Percentiles rank a stretch among this genome's conserved stretches.
Evolutionary conservation across 2,113 vertebrate genomes (phyloP).

Genomic region (Mormyrus iriodes): DNA sequence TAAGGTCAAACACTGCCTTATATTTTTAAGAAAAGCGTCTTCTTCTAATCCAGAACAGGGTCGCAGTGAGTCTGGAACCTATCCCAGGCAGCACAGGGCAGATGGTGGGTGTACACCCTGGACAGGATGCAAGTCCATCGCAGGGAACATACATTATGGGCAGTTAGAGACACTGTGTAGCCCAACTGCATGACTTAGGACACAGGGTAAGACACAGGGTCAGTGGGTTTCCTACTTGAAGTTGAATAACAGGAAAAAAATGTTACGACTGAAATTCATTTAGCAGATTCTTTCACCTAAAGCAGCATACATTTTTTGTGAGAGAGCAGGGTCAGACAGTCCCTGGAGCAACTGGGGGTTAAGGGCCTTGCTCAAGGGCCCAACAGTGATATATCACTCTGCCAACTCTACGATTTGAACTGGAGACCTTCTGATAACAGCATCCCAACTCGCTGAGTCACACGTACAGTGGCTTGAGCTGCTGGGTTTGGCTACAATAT

Average conservation of each 20-base stretch:
- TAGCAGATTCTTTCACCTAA: background rate
- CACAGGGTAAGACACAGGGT: background rate
- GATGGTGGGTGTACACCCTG: background rate
- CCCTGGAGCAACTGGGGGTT: background rate
- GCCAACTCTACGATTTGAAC: background rate
- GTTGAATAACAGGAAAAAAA: background rate
- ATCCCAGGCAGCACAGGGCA: background rate
- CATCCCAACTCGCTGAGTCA: background rate
- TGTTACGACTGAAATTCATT: background rate
- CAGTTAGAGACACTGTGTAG: background rate
- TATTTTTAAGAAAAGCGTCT: background rate
- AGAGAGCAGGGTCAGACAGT: background rate
- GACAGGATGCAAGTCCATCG: background rate
- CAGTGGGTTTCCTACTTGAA: background rate
- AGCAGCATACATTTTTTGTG: background rate
- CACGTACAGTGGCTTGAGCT: background rate
- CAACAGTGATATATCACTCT: background rate
- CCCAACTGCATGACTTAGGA: background rate
- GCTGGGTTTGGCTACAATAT: background rate
- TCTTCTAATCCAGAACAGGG: background rate
- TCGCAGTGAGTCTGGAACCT: background rate
- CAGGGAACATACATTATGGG: background rate
- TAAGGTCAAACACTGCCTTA: background rate
- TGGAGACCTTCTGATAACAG: background rate
- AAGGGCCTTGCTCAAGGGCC: background rate